A percentile compares a stretch with the other conserved stretches of the same genome.
These are phyloP conservation scores for Heliconius aoede DNA, from an alignment of 2,888 invertebrate genomes.

Conservation along the genomic window DNA sequence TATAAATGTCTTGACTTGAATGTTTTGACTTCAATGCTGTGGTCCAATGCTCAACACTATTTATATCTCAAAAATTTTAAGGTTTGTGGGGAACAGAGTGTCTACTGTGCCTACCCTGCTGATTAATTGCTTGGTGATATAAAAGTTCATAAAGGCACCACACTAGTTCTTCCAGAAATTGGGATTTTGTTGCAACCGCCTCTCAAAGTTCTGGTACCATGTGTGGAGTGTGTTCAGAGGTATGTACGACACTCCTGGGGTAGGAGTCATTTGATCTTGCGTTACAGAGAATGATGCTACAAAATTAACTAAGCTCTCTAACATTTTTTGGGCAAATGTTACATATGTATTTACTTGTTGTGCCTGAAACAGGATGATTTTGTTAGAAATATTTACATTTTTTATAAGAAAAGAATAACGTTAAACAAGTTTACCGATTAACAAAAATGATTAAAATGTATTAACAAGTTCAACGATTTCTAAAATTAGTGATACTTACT, in stretches of 20 bases:
- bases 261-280: conserved; percentile 90
- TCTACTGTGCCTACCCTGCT: no score
- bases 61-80: not conserved
- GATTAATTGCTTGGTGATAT: not conserved
- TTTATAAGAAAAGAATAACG: no score
- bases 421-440: not conserved
- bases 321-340: conserved; percentile 94
- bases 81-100: not conserved
- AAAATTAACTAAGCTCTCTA: conserved; percentile 96
- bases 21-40: not conserved
- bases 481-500: conserved; percentile 53
- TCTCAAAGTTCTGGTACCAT: conserved; percentile 97
- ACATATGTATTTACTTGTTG: conserved; percentile 79
- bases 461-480: no score
- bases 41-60: no score
- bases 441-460: no score
- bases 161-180: conserved; percentile 92
- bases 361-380: conserved; percentile 59
- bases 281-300: conserved; percentile 94
- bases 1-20: no score
- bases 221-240: conserved; percentile 94
- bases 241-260: conserved; percentile 92
- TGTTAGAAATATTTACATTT: not conserved
- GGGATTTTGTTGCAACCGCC: conserved; percentile 94
- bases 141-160: conserved; percentile 5